Evolutionary conservation across 2,797 vertebrate species (phyloP).

Genomic region (Sternotherus odoratus): DNA sequence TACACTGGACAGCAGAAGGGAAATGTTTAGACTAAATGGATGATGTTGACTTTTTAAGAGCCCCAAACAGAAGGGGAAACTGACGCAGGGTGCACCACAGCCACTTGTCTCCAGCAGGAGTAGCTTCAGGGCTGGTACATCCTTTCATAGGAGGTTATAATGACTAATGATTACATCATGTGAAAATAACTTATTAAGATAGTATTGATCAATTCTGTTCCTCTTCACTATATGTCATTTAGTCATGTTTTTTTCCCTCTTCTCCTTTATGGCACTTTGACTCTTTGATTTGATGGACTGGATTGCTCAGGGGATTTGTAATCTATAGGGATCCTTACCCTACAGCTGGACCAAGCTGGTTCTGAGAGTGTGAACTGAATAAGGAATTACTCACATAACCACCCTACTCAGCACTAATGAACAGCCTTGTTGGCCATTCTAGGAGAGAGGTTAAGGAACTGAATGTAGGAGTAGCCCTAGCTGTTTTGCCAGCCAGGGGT

Average conservation of each 20-base stretch:
- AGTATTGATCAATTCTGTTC: neutral
- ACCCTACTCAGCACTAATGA: neutral
- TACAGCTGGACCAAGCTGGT: neutral
- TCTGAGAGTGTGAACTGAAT: neutral
- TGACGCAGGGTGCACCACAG: neutral
- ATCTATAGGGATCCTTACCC: neutral
- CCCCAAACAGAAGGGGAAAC: neutral
- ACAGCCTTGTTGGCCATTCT: neutral
- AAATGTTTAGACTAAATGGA: neutral
- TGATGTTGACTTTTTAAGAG: neutral
- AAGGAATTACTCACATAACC: neutral
- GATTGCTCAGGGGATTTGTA: neutral
- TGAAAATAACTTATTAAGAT: neutral
- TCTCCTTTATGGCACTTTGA: neutral
- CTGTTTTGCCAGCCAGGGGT: neutral
- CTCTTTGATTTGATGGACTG: neutral
- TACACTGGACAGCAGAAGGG: neutral
- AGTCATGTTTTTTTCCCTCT: neutral
- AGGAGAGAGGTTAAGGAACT: neutral
- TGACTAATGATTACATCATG: neutral
- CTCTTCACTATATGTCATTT: neutral
- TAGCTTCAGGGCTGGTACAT: neutral
- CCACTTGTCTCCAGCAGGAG: neutral
- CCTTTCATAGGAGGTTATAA: neutral
- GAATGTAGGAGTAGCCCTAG: neutral